Conservation (phyloP, 2,797 vertebrate genomes). For the Mustela erminea region DNA sequence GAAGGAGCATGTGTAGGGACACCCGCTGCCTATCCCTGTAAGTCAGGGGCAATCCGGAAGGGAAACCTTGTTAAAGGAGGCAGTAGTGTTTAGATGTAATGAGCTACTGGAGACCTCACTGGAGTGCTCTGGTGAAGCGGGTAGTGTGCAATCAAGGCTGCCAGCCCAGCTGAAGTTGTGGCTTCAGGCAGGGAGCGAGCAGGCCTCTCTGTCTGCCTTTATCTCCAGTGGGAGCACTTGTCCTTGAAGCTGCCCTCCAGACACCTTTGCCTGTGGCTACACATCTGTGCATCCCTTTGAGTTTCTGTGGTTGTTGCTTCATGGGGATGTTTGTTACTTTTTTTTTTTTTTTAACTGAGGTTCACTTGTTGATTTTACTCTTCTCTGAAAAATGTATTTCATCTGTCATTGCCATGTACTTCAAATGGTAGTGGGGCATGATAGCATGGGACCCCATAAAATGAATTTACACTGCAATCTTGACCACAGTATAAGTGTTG, state of each 20-base stretch:
- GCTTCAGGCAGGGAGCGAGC: too few species aligned
- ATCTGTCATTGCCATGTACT: background rate
- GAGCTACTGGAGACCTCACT: too few species aligned
- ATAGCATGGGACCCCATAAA: background rate
- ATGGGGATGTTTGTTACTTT: background rate
- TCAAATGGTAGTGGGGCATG: background rate
- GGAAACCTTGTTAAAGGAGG: background rate
- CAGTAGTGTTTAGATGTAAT: too few species aligned
- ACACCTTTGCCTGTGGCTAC: background rate
- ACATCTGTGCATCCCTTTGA: background rate
- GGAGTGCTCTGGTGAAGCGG: too few species aligned
- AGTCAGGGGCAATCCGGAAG: background rate
- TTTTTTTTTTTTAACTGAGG: background rate
- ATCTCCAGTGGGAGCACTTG: background rate
- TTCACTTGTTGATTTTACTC: background rate
- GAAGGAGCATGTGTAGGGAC: background rate
- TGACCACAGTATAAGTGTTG: background rate
- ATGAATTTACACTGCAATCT: background rate
- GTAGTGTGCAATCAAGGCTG: too few species aligned
- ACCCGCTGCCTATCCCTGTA: background rate
- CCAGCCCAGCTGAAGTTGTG: too few species aligned
- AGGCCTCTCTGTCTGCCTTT: background rate
- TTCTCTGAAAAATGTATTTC: slow-evolving; percentile 24
- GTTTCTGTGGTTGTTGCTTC: slow-evolving; percentile 36
- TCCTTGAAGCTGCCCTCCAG: background rate